Evolutionary conservation across 2,113 vertebrate species (phyloP).

Genomic region (Antigone vipio): DNA sequence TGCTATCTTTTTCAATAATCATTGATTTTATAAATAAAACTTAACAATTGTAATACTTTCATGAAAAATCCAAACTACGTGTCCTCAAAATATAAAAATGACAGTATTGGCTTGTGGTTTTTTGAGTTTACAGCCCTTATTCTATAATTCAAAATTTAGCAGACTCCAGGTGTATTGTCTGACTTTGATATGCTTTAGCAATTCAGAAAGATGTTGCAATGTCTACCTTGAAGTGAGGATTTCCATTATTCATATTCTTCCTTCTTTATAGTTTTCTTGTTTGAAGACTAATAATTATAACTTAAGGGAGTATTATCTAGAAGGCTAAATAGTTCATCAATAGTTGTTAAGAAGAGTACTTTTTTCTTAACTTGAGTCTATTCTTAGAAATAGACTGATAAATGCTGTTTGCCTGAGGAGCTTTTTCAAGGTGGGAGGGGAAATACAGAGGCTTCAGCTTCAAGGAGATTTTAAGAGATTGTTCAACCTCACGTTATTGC

Average conservation of each 20-base stretch:
- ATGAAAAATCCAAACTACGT: rapidly evolving
- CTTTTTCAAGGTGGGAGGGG: not conserved
- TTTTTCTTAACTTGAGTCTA: not conserved
- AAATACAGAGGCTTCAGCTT: not conserved
- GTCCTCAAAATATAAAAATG: not conserved
- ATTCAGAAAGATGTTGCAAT: not conserved
- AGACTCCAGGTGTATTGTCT: not conserved
- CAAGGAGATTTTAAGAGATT: not conserved
- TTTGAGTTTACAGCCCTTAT: not conserved
- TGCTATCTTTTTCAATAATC: not conserved
- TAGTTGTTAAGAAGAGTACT: not conserved
- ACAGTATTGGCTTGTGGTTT: not conserved
- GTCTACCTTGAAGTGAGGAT: not conserved
- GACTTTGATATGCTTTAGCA: not conserved
- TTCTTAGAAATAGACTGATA: not conserved
- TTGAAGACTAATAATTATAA: not conserved
- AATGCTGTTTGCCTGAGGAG: not conserved
- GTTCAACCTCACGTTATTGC: not conserved
- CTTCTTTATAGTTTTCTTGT: not conserved
- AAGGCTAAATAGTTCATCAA: not conserved
- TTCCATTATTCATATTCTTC: not conserved
- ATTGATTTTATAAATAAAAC: not conserved
- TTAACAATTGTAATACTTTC: not conserved
- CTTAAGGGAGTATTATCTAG: not conserved
- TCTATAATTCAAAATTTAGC: not conserved